Conservation (phyloP, 2,113 vertebrate genomes). For the Galemys pyrenaicus region DNA sequence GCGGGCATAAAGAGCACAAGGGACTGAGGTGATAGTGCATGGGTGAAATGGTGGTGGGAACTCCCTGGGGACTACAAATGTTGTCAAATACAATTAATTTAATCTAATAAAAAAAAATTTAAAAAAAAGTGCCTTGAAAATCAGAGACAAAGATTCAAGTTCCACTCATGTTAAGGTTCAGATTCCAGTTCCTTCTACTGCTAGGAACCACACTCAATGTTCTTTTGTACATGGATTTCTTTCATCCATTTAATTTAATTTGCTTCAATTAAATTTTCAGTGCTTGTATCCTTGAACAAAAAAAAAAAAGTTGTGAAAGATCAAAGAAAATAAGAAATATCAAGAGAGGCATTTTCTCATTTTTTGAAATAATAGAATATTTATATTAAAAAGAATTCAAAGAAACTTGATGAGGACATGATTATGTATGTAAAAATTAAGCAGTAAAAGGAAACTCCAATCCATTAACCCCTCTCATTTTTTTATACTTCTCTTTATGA, state of each 20-base stretch:
- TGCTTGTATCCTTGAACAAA: not conserved
- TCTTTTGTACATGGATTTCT: not conserved
- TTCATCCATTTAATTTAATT: too few relatives aligned
- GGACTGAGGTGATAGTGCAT: too few relatives aligned
- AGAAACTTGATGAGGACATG: not conserved
- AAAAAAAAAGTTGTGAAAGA: too few relatives aligned
- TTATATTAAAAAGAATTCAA: conserved; percentile 7
- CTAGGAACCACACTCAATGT: too few relatives aligned
- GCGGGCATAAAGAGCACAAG: too few relatives aligned
- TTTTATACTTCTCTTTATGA: not conserved
- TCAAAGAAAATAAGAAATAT: conserved; percentile 1
- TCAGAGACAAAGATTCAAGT: not conserved
- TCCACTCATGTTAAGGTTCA: not conserved
- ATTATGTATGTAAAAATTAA: not conserved
- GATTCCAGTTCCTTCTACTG: not conserved
- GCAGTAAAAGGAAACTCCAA: not conserved
- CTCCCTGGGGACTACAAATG: too few relatives aligned
- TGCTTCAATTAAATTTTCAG: not conserved
- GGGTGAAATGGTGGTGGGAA: too few relatives aligned
- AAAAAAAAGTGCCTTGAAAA: not conserved
- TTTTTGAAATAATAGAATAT: conserved; percentile 18
- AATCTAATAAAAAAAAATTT: too few relatives aligned
- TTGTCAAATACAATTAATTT: too few relatives aligned
- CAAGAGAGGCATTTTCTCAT: not conserved
- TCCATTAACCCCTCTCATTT: not conserved